These are phyloP conservation scores for Buceros bicornis DNA, from an alignment of 2,797 vertebrate species.

Conservation along the genomic window DNA sequence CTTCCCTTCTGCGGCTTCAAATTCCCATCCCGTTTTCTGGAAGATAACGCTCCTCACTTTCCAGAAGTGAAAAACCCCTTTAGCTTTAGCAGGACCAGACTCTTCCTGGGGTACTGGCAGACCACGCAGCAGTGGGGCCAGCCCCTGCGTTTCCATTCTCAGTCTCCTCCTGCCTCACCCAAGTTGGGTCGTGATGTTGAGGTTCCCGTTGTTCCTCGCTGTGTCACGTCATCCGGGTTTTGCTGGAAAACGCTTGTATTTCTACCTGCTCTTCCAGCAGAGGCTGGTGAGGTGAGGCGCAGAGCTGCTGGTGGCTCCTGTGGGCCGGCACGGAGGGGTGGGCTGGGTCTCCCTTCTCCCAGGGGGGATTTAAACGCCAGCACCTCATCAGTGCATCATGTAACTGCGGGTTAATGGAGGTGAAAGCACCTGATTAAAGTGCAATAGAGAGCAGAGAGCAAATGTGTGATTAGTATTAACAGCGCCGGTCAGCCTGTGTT, in stretches of 20 bases:
- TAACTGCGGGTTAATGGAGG: background rate
- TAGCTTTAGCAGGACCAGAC: background rate
- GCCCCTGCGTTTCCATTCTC: fast-evolving
- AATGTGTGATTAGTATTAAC: background rate
- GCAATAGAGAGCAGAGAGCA: background rate
- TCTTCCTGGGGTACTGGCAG: background rate
- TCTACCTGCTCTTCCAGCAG: background rate
- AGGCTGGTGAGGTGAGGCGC: fast-evolving
- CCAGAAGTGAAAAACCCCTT: background rate
- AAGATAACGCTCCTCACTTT: fast-evolving
- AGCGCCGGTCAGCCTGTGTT: background rate
- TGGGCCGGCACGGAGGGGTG: background rate
- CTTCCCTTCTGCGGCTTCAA: background rate
- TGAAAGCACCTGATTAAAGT: conserved; percentile 7
- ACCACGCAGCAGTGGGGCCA: fast-evolving
- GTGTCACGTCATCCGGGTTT: fast-evolving
- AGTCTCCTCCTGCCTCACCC: fast-evolving
- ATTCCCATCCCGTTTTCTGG: background rate
- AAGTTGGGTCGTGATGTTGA: fast-evolving
- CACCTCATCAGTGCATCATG: background rate
- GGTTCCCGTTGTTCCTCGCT: background rate
- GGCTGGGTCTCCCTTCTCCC: background rate
- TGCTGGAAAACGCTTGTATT: fast-evolving
- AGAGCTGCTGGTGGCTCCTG: background rate
- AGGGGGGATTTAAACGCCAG: fast-evolving